Conservation (phyloP, 2,797 vertebrate species). For the Alauda arvensis region DNA sequence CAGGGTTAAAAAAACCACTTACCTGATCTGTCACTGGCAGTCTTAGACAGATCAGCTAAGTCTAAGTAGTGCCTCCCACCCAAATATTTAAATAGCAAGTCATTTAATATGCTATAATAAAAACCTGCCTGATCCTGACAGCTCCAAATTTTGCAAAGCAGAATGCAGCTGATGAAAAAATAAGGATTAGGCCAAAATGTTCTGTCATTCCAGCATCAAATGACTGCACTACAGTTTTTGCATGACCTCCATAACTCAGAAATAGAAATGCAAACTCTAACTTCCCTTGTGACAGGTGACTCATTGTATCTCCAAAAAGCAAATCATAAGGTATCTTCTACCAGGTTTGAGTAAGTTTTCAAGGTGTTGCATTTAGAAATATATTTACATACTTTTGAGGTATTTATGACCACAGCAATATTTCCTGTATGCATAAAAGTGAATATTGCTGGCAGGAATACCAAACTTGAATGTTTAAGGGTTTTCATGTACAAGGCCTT, state of each 20-base stretch:
- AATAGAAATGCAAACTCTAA: neutral
- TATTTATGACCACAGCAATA: neutral
- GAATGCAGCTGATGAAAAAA: neutral
- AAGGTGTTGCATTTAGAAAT: neutral
- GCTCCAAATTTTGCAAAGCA: neutral
- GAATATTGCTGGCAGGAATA: neutral
- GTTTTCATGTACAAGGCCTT: neutral
- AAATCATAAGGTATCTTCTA: neutral
- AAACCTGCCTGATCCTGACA: neutral
- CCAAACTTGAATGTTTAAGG: neutral
- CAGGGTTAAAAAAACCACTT: neutral
- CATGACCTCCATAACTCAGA: neutral
- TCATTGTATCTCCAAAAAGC: neutral
- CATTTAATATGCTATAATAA: neutral
- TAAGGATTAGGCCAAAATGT: neutral
- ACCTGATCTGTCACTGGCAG: neutral
- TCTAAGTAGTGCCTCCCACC: neutral
- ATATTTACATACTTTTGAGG: neutral
- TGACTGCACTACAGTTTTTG: neutral
- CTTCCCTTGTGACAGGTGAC: neutral
- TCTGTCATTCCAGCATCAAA: neutral
- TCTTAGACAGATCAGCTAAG: neutral
- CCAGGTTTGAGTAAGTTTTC: neutral
- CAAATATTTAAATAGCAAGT: conserved; percentile 14
- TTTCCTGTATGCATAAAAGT: neutral